Conservation (phyloP, 2,888 invertebrate species). For the Nasonia oneida region DNA sequence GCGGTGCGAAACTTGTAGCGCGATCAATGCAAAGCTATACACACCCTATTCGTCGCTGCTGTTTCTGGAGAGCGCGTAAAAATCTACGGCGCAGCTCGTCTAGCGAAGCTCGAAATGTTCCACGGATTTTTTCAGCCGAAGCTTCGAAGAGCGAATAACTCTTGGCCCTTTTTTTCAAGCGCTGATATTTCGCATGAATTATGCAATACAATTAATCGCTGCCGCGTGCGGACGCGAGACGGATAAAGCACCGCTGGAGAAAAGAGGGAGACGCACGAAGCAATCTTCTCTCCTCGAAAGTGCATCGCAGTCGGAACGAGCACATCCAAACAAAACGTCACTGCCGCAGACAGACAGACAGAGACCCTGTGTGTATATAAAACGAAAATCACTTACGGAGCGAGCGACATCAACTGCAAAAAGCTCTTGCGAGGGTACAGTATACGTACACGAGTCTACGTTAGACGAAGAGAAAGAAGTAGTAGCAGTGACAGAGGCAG, state of each 20-base stretch:
- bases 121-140: background rate
- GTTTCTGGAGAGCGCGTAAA: background rate
- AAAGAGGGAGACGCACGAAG: background rate
- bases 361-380: background rate
- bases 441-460: background rate
- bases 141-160: background rate
- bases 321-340: background rate
- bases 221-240: background rate
- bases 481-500: background rate
- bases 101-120: constrained; percentile 17
- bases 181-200: background rate
- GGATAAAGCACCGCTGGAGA: background rate
- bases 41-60: background rate
- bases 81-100: background rate
- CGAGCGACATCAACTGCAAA: background rate
- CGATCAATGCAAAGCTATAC: background rate
- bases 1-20: background rate
- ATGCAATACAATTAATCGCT: background rate
- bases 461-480: background rate
- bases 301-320: background rate
- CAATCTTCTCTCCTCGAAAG: constrained; percentile 31
- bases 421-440: background rate
- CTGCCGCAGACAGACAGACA: background rate
- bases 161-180: constrained; percentile 6
- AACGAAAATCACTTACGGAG: constrained; percentile 11